Base-by-base conservation (phyloP, 2,113 vertebrate genomes). In the Rallus limicola region DNA sequence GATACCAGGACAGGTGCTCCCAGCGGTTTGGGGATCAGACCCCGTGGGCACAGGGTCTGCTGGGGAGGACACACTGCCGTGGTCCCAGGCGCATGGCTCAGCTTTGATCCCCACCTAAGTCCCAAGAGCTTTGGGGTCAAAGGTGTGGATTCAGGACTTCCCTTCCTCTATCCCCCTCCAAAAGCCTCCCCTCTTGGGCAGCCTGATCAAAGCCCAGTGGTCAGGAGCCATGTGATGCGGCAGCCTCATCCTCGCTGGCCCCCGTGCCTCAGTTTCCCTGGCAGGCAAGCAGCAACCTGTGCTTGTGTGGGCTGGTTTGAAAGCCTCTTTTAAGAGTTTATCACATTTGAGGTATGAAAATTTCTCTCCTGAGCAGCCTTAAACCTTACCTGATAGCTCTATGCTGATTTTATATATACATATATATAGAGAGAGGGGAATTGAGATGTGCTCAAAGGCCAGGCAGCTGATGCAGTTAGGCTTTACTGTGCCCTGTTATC, bases 401-500 rank as follows among this genome's bases (percentile, higher is more conserved):
- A 0, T 82, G 82, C 79, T 86, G 77, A 15, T 91, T 96, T 90
- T 69, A 23, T 55, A 19, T 40, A 25, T 20, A 16, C 26, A 50
- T 44, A 77, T n/a, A 76, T 20, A 28, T 25, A 34, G 10, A 34
- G 26, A 31, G 11, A 28, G 40, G 70, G 36, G 28, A 36, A 20
- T 16, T 50, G 94, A 67, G 88, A 44, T 3, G 24, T 72, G 85
- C 82, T 90, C 76, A 10, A 69, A 65, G 92, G 89, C 44, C 82
- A 63, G 69, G 81, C 23, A 29, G 87, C 40, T 17, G 62, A 3
- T n/a, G 77, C 46, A 38, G 72, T 46, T 34, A 12, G 86, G 56
- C 83, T 94, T 94, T 53, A 11, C 86, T 48, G 58, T 64, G 78
- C 53, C 70, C 78, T 1, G 14, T 93, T 90, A 93, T 96, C 94